Percentiles rank a stretch among this genome's conserved stretches.
Conservation (phyloP, 2,888 invertebrate genomes). For the Julus scandinavius region DNA sequence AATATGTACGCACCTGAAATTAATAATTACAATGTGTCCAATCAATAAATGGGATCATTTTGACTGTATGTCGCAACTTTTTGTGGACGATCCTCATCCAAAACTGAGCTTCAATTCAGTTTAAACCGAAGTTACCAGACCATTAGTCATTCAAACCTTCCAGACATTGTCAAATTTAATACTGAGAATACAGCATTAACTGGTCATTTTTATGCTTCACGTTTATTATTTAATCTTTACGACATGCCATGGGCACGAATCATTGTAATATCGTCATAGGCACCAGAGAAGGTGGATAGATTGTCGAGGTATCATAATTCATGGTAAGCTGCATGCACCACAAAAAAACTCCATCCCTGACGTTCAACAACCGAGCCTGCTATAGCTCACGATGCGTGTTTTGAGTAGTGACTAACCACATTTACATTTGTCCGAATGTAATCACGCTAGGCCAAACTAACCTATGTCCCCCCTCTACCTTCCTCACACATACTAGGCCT, state of each 20-base stretch:
- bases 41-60: neutral
- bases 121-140: too few relatives aligned
- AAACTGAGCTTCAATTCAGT: too few relatives aligned
- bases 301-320: neutral
- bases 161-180: too few relatives aligned
- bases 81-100: too few relatives aligned
- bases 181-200: too few relatives aligned
- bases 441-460: constrained; percentile 10
- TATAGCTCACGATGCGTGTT: neutral
- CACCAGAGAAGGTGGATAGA: neutral
- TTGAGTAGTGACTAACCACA: constrained; percentile 8
- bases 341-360: neutral
- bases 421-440: constrained; percentile 30
- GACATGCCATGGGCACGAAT: too few relatives aligned
- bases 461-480: neutral
- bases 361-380: constrained; percentile 22
- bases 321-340: neutral
- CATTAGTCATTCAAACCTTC: too few relatives aligned
- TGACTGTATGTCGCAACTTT: neutral
- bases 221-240: too few relatives aligned
- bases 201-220: too few relatives aligned
- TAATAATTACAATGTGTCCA: neutral
- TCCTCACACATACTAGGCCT: neutral
- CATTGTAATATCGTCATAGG: neutral
- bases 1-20: neutral